A percentile compares a stretch with the other conserved stretches of the same genome.
phyloP scores from a whole-genome alignment of 2,113 vertebrate species.

The Gallinago media region DNA sequence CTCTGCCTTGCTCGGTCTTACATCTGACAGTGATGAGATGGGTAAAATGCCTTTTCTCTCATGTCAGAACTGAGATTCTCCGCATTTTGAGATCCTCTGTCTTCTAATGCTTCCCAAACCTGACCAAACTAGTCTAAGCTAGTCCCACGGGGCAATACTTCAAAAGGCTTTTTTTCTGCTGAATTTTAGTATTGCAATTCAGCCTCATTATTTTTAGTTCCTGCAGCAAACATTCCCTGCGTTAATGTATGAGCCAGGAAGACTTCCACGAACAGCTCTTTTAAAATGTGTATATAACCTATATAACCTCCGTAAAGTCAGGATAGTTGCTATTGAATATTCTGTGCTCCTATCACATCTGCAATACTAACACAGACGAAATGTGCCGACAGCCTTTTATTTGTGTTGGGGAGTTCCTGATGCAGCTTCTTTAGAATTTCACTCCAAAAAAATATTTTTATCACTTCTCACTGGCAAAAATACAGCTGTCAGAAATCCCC shows the following conservation, averaged over 20 bases:
- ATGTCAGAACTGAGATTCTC: not conserved
- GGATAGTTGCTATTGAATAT: not conserved
- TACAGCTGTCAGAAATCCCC: not conserved
- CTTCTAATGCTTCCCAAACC: slow-evolving; percentile 2
- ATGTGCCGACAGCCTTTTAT: not conserved
- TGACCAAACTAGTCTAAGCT: slow-evolving; percentile 30
- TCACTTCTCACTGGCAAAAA: not conserved
- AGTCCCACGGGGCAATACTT: slow-evolving; percentile 34
- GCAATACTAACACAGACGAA: not conserved
- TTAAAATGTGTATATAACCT: not conserved
- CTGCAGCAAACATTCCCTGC: not conserved
- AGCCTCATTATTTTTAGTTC: slow-evolving; percentile 21
- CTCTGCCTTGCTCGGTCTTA: not conserved
- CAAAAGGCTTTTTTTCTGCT: slow-evolving; percentile 4
- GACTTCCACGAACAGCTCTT: not conserved
- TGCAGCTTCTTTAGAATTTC: not conserved
- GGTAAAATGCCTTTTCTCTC: not conserved
- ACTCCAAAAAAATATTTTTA: not conserved
- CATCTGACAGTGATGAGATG: not conserved
- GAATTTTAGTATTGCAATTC: slow-evolving; percentile 24
- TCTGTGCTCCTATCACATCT: not conserved
- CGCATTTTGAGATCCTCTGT: not conserved
- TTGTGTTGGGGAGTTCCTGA: not conserved
- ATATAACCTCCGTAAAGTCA: not conserved
- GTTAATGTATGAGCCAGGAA: not conserved